Base-by-base conservation (phyloP, 2,797 vertebrate genomes). In the Gymnoscopelus braueri region DNA sequence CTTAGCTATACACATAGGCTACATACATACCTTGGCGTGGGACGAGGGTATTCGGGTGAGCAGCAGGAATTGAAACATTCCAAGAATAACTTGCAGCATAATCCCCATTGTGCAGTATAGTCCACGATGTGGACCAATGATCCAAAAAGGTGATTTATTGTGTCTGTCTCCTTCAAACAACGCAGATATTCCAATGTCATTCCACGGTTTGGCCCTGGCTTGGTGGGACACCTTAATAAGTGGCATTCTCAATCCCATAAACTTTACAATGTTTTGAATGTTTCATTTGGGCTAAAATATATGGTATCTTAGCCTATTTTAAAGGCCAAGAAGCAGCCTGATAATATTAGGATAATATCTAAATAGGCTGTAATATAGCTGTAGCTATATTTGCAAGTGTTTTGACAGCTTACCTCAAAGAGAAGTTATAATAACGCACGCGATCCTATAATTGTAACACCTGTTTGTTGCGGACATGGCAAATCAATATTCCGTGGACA, bases 61-160 rank as follows among this genome's bases (percentile, higher is more conserved):
- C 73, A 93, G 91, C 82, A 95, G 91, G 90, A 94, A 91, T 75
- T 94, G 94, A 93, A 95, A 94, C 92, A 95, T 93, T 93, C 93
- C 94, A 79, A 95, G 87, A 92, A 95, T 93, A 93, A 94, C 92
- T 93, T 94, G 92, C 74, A 94, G 92, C 84, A 92, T 94, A 92
- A 93, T 94, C 91, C 92, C 91, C 94, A 95, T 95, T 86, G 92
- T 93, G 89, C 80, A 89, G 85, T 68, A 52, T 71, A 87, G 88
- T 91, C 85, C 79, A 79, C 76, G 81, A 83, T 77, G 74, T 85
- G 82, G 87, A 75, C 74, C 89, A 88, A 87, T 86, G 19, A 19
- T 19, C 19, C 89, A 70, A 86, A 77, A 86, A 75, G 26, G 80
- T 67, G 56, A 60, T 60, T 69, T 67, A 24, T 3, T 56, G 14